phyloP scores from a whole-genome alignment of 2,113 vertebrate species.

The Delphinapterus leucas region DNA sequence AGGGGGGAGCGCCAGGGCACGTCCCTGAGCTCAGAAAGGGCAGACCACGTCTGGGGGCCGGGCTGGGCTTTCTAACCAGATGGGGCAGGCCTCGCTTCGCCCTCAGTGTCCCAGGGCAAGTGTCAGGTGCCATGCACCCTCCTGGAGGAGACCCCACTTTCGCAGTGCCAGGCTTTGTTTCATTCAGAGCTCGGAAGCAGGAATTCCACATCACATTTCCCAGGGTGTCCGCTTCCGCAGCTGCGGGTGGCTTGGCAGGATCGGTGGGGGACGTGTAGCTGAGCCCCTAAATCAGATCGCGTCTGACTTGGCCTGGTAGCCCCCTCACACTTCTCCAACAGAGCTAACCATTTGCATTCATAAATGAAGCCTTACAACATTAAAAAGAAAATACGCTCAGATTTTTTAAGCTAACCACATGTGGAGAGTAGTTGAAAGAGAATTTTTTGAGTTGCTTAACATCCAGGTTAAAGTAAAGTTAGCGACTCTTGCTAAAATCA shows the following conservation, averaged over 20 bases:
- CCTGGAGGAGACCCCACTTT: neutral
- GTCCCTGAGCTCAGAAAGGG: neutral
- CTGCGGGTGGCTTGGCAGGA: neutral
- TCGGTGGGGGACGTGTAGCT: no score
- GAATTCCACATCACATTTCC: neutral
- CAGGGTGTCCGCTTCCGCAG: neutral
- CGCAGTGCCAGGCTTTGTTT: neutral
- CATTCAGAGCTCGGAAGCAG: neutral
- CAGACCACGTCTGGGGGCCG: no score
- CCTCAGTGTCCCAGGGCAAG: neutral
- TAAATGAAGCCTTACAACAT: neutral
- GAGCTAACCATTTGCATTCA: neutral
- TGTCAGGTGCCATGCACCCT: neutral
- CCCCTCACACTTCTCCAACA: neutral
- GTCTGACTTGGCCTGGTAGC: neutral
- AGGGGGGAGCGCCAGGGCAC: accelerated
- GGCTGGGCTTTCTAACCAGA: neutral
- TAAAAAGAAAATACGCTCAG: neutral
- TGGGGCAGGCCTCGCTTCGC: accelerated
- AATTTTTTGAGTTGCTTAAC: neutral
- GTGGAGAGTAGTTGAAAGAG: neutral
- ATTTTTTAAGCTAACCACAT: neutral
- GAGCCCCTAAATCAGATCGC: neutral
- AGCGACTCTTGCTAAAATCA: neutral
- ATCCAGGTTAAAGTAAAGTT: neutral